These are phyloP conservation scores for Netelia virgata DNA, from an alignment of 2,888 invertebrate species.

Conservation along the genomic window DNA sequence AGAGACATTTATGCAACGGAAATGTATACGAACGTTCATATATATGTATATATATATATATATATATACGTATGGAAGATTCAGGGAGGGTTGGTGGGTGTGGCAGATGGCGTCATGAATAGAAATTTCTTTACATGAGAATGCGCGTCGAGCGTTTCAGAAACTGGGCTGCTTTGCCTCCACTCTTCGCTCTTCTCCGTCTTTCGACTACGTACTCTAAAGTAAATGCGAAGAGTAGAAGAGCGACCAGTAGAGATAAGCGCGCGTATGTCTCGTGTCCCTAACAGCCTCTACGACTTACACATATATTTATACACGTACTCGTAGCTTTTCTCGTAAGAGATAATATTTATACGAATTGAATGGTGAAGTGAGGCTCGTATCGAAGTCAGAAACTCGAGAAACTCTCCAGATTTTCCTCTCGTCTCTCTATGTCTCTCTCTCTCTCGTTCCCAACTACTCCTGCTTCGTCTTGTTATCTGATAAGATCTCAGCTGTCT, in stretches of 20 bases:
- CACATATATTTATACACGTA: constrained; percentile 33
- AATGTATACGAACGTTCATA: constrained; percentile 4
- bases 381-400: constrained; percentile 35
- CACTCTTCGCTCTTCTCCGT: neutral
- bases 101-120: constrained; percentile 70
- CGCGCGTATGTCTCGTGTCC: constrained; percentile 33
- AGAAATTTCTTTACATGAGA: constrained; percentile 71
- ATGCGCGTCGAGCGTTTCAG: constrained; percentile 49
- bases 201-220: constrained; percentile 13
- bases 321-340: constrained; percentile 38
- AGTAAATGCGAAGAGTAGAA: constrained; percentile 30
- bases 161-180: constrained; percentile 35
- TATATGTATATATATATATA: neutral
- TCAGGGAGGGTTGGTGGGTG: constrained; percentile 31
- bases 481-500: constrained; percentile 6
- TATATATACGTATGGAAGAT: constrained; percentile 10
- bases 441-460: neutral
- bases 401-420: constrained; percentile 23
- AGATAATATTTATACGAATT: constrained; percentile 62
- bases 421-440: neutral
- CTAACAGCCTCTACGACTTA: constrained; percentile 10
- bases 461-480: constrained; percentile 11
- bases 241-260: constrained; percentile 49
- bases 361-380: constrained; percentile 40
- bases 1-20: constrained; percentile 24